phyloP scores from a whole-genome alignment of 1,140 invertebrate species.

The Brachionus plicatilis region DNA sequence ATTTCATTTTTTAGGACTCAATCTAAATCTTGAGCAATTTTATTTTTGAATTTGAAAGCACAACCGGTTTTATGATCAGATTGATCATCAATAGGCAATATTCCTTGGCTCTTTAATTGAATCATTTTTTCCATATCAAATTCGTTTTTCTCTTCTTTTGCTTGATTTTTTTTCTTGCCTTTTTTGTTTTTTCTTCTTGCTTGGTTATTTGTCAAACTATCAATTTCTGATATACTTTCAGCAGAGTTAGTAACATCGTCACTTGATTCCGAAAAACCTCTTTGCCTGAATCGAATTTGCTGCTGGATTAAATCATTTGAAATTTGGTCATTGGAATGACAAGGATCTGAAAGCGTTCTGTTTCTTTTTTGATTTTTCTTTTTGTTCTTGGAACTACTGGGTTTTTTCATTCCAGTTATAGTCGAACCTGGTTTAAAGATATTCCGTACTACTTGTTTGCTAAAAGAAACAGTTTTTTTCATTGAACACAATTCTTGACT shows the following conservation, averaged over 20 bases:
- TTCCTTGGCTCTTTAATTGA: not conserved
- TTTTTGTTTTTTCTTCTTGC: not conserved
- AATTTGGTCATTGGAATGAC: not conserved
- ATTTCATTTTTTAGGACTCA: not conserved
- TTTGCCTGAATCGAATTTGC: not conserved
- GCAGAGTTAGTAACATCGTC: not conserved
- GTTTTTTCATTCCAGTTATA: constrained; percentile 31
- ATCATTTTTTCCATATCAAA: constrained; percentile 16
- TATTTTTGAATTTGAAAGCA: constrained; percentile 17
- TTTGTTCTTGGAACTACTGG: not conserved
- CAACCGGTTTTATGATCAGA: not conserved
- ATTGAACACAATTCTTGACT: not conserved
- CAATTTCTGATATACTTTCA: not conserved
- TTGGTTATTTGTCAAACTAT: not conserved
- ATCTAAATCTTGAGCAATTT: constrained; percentile 1
- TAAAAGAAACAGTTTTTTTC: constrained; percentile 38
- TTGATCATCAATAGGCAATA: not conserved
- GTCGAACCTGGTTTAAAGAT: constrained; percentile 36
- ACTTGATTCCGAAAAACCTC: constrained; percentile 16
- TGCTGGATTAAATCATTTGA: not conserved
- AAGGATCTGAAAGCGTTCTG: constrained; percentile 20
- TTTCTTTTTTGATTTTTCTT: constrained; percentile 39
- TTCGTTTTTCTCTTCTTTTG: not conserved
- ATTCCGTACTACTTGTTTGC: constrained; percentile 32
- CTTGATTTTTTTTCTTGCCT: not conserved